Base-by-base conservation (phyloP, 2,797 vertebrate genomes). In the Lepus townsendii region DNA sequence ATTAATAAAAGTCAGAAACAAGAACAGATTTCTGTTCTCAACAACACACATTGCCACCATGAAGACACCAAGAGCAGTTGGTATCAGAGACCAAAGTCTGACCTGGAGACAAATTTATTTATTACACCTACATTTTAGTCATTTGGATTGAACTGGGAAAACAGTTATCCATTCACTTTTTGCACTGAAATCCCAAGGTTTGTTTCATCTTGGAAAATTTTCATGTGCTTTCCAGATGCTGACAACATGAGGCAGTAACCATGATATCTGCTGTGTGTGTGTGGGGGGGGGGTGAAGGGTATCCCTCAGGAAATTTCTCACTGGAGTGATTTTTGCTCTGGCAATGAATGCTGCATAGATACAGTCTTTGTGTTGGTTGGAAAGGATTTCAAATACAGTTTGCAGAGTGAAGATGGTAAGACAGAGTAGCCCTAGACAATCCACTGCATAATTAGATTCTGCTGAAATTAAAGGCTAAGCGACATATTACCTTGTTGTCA, bases 361-460 rank as follows among this genome's bases (percentile, higher is more conserved):
- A 96, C 88, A 94, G 86, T 96, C 57, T 97, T 97, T 97, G 96
- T 97, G 96, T 95, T 97, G 90, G 83, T 96, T 97, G 92, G 93
- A 97, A 98, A 97, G 77, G 96, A 97, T 98, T 97, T 96, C 96
- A 97, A 98, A 96, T 95, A 93, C 93, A 97, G 95, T 96, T 97
- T 95, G 50, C 94, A 95, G 85, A 96, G 88, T 96, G 90, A 97
- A 96, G 93, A 97, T 94, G 96, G 93, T 13, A 78, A 97, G 91
- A 96, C 79, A 95, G 88, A 97, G 91, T 97, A 85, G 88, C 0
- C 0, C 80, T 90, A 95, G 88, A 97, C 79, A 96, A 96, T 94
- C 88, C 90, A 96, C 94, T 85, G 90, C 97, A 96, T 95, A 94
- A 98, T 97, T 97, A 97, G 93, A 89, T 97, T 98, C 95, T 96